phyloP scores from a whole-genome alignment of 2,888 invertebrate genomes.

The Empis stercorea region DNA sequence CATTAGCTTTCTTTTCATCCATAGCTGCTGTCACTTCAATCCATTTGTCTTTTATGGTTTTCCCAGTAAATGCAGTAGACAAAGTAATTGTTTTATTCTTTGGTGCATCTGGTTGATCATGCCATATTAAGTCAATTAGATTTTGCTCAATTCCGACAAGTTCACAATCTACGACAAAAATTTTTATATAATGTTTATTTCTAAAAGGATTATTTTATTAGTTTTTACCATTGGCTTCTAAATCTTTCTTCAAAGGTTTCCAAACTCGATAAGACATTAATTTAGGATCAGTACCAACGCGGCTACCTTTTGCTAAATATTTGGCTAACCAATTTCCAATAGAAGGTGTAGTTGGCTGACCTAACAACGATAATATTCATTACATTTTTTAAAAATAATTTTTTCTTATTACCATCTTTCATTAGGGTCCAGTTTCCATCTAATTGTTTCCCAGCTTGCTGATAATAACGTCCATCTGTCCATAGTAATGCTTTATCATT shows the following conservation, averaged over 20 bases:
- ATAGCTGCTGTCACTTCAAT: slow-evolving; percentile 49
- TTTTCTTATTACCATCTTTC: slow-evolving; percentile 51
- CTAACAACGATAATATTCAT: slow-evolving; percentile 11
- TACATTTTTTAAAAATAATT: not conserved
- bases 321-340: slow-evolving; percentile 51
- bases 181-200: slow-evolving; percentile 18
- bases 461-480: slow-evolving; percentile 95
- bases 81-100: slow-evolving; percentile 41
- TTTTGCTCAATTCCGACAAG: slow-evolving; percentile 54
- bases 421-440: slow-evolving; percentile 80
- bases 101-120: slow-evolving; percentile 41
- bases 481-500: slow-evolving; percentile 65
- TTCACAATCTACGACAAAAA: slow-evolving; percentile 46
- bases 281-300: slow-evolving; percentile 60
- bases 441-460: slow-evolving; percentile 74
- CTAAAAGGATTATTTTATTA: not conserved
- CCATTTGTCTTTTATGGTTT: slow-evolving; percentile 52
- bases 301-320: slow-evolving; percentile 46
- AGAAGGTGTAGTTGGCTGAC: slow-evolving; percentile 37
- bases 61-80: slow-evolving; percentile 43
- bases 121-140: slow-evolving; percentile 64
- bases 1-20: slow-evolving; percentile 45
- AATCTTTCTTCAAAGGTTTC: slow-evolving; percentile 43
- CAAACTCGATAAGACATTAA: slow-evolving; percentile 48
- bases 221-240: slow-evolving; percentile 33